Evolutionary conservation across 2,888 invertebrate species (phyloP), one percentile per base, ranked within the genome.

Genomic region (Shargacucullia verbasci): DNA sequence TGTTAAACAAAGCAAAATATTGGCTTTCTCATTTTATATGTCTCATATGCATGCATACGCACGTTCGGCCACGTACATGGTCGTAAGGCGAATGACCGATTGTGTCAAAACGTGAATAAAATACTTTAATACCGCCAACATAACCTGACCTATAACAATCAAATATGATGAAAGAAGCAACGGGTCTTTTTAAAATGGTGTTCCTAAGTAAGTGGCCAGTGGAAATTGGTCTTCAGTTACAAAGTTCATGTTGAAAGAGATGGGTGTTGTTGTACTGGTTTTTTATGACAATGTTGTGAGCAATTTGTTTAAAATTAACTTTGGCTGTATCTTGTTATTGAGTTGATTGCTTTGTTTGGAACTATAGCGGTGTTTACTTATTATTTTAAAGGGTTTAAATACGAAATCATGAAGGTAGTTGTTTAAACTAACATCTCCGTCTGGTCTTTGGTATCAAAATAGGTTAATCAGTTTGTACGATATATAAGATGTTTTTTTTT

Each of bases 71-170:
- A 45, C 69, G 59, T 54, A 67, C 61, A 67, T 67, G 73, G 78
- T 69, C 75, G 65, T 72, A 76, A 78, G 84, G 85, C 80, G 81
- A 87, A 84, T 85, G 88, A 85, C 86, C 88, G 87, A 87, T 87
- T 87, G 87, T 81, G 77, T 77, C 71, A 70, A 76, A 78, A 86
- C 87, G 88, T 88, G 87, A 76, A 78, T 84, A 79, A 81, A 81
- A 85, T 84, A 79, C 64, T 77, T 72, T 76, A 82, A 77, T 70
- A 67, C 57, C 41, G 35, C 79, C 76, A 80, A 48, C 52, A 7
- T 69, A 72, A 72, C 45, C 44, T 62, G 72, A 78, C 53, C 75
- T 66, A 37, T 47, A 31, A 56, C 15, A 34, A 10, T 67, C 52
- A 60, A 71, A 41, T 0, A 7, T 4, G 5, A 0, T 37, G 39